A percentile compares a stretch with the other conserved stretches of the same genome.
These are phyloP conservation scores for Clarias fuscus DNA, from an alignment of 2,797 vertebrate species.

Conservation along the genomic window DNA sequence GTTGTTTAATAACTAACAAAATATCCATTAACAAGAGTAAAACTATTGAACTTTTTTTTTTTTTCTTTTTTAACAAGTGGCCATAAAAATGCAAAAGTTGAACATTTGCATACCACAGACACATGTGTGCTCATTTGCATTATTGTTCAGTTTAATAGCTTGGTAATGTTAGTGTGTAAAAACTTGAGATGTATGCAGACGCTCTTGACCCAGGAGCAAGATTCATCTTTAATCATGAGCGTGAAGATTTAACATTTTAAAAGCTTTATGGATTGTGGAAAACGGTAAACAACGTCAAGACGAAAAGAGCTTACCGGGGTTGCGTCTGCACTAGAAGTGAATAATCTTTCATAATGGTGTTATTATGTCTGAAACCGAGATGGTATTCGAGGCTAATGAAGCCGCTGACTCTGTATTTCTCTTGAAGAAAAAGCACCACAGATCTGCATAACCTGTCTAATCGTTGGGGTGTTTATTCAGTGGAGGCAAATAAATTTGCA, in stretches of 20 bases:
- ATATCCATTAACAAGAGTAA: background rate
- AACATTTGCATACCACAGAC: background rate
- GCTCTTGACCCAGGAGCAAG: slow-evolving; percentile 13
- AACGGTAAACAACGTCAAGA: slow-evolving; percentile 43
- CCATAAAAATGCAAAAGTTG: background rate
- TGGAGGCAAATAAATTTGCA: background rate
- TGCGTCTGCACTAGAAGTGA: slow-evolving; percentile 39
- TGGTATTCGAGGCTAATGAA: slow-evolving; percentile 54
- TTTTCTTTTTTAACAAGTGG: background rate
- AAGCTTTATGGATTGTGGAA: slow-evolving; percentile 37
- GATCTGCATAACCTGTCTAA: slow-evolving; percentile 33
- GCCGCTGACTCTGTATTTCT: slow-evolving; percentile 46
- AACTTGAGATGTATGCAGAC: background rate
- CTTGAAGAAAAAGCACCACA: slow-evolving; percentile 54
- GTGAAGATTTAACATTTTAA: slow-evolving; percentile 49
- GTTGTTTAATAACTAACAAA: background rate
- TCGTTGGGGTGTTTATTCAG: slow-evolving; percentile 12
- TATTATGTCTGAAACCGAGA: slow-evolving; percentile 51
- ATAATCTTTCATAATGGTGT: slow-evolving; percentile 57
- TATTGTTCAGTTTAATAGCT: background rate
- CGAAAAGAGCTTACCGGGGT: slow-evolving; percentile 2
- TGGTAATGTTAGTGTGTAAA: background rate
- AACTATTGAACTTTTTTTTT: background rate
- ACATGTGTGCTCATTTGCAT: background rate
- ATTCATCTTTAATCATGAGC: slow-evolving; percentile 36